phyloP scores from a whole-genome alignment of 2,113 vertebrate genomes.

The Proterorhinus semilunaris region DNA sequence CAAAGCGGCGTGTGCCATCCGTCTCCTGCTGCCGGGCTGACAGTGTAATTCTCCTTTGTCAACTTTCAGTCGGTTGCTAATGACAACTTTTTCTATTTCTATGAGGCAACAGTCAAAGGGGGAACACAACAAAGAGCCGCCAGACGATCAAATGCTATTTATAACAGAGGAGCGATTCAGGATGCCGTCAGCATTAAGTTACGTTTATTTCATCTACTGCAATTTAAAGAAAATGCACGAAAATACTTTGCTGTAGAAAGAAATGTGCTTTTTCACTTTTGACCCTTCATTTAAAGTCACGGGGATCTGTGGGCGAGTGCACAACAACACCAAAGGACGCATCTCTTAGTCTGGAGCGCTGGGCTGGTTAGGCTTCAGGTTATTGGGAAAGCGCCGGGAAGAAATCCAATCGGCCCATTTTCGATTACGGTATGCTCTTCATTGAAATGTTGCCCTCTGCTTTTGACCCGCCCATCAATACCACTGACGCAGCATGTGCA shows the following conservation, averaged over 20 bases:
- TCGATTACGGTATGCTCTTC: too few species aligned
- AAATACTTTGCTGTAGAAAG: not conserved
- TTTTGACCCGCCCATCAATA: too few species aligned
- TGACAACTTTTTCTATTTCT: constrained; percentile 3
- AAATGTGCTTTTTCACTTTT: not conserved
- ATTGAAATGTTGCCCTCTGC: too few species aligned
- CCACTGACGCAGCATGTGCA: too few species aligned
- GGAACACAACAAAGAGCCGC: constrained; percentile 4
- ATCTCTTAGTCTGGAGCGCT: too few species aligned
- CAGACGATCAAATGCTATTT: constrained; percentile 7
- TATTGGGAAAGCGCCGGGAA: too few species aligned
- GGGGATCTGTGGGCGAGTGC: too few species aligned
- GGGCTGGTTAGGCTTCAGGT: too few species aligned
- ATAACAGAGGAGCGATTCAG: not conserved
- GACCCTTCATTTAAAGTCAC: too few species aligned
- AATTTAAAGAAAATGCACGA: not conserved
- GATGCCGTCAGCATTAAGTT: not conserved
- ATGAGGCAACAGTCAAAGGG: constrained; percentile 5
- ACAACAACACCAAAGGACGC: too few species aligned
- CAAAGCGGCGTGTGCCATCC: not conserved
- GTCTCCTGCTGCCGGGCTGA: not conserved
- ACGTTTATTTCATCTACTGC: not conserved
- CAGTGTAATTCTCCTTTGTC: constrained; percentile 3
- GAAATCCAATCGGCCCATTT: too few species aligned
- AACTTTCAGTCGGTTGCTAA: constrained; percentile 6